Evolutionary conservation across 2,113 vertebrate genomes (phyloP), one percentile per base, ranked within the genome.

Genomic region (Callipepla californica): DNA sequence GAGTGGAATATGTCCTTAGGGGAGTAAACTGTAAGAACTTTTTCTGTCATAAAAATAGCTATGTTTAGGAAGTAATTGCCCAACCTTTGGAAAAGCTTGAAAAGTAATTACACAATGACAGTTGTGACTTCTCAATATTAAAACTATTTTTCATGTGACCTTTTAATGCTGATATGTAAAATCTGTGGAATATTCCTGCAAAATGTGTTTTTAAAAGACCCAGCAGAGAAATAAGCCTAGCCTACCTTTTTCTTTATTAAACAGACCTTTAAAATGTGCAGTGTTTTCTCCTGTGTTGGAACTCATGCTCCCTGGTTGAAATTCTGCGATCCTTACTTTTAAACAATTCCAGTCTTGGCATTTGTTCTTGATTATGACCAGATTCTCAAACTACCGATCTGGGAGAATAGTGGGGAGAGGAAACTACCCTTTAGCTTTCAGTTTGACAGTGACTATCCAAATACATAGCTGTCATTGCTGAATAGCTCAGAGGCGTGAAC

Each of bases 91-190:
- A 94, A 85, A 87, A 66, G 55, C 16, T 70, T 93, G 72, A 87
- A 77, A 77, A 87, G 81, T 92, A 82, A 83, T 96, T 94, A 77
- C 55, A 85, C 59, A 58, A 63, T 77, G 45, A 63, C 38, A 50
- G 4, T 44, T 87, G 50, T 89, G 81, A 76, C 72, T 84, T 89
- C 89, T 89, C 72, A 63, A 82, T 92, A 91, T 94, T 92, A 89
- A 93, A 87, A 69, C 76, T 67, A 21, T 91, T 91, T 92, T 94
- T 93, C 63, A 76, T 59, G 9, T 66, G 63, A 50, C 23, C 16
- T 77, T 80, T 26, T 87, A 89, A 80, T 59, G 65, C 38, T 0
- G 0, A 18, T 73, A 68, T 1, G 3, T 89, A 84, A 79, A 73
- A 73, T 53, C 50, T 80, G 32, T 70, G 42, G 9, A 82, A 73